Conservation (phyloP, 2,888 invertebrate genomes). For the Himalopsyche anomala region DNA sequence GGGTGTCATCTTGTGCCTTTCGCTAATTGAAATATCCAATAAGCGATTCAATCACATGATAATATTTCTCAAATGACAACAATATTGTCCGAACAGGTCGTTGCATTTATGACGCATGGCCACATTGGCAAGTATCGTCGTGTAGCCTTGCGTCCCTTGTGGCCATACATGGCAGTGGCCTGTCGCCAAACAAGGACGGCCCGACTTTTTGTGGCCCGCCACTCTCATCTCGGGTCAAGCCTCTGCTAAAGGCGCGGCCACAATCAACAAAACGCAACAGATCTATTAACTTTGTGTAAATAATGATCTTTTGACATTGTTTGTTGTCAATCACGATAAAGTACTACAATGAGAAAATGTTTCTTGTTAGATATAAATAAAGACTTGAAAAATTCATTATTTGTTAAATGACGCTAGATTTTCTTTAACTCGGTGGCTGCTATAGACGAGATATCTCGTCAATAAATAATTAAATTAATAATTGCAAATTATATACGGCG, state of each 20-base stretch:
- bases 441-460: too few relatives aligned
- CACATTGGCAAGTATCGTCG: conserved; percentile 22
- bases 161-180: conserved; percentile 25
- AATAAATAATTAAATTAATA: too few relatives aligned
- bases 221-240: conserved; percentile 26
- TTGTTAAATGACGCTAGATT: background rate
- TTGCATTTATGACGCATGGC: conserved; percentile 27
- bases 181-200: conserved; percentile 10
- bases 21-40: too few relatives aligned
- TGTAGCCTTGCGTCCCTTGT: conserved; percentile 5
- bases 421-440: too few relatives aligned
- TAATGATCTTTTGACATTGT: too few relatives aligned
- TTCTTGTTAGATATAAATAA: background rate
- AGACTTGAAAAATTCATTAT: background rate
- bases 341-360: background rate
- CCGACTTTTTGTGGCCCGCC: conserved; percentile 22
- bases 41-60: too few relatives aligned
- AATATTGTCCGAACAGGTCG: background rate
- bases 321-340: too few relatives aligned
- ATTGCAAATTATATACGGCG: too few relatives aligned
- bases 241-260: background rate
- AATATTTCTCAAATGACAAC: too few relatives aligned
- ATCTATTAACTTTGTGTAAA: background rate
- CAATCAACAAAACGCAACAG: background rate
- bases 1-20: too few relatives aligned